phyloP scores from a whole-genome alignment of 2,888 invertebrate genomes.

The Hirtodrosophila confusa region DNA sequence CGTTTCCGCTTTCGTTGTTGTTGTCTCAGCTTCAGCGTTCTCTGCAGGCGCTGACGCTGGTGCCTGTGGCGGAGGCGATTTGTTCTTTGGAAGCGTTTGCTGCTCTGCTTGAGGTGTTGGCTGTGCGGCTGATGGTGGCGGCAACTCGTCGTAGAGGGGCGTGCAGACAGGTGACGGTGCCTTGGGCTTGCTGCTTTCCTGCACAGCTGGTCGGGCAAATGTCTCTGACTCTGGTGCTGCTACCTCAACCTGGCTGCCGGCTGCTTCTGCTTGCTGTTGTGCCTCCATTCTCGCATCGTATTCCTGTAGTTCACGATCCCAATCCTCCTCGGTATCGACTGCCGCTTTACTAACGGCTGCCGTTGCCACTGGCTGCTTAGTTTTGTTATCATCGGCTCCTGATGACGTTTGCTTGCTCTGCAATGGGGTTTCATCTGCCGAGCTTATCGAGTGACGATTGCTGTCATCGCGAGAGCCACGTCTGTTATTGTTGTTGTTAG shows the following conservation, averaged over 20 bases:
- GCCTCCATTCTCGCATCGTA: constrained; percentile 75
- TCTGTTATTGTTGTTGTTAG: constrained; percentile 51
- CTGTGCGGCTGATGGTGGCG: constrained; percentile 47
- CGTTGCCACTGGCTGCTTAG: constrained; percentile 26
- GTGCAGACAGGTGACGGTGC: constrained; percentile 67
- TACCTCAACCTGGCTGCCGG: not conserved
- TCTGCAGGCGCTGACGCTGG: constrained; percentile 15
- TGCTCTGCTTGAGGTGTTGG: constrained; percentile 3
- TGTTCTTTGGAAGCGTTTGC: constrained; percentile 25
- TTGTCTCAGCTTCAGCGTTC: constrained; percentile 6
- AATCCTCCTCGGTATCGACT: constrained; percentile 83
- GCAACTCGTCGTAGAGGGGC: constrained; percentile 80
- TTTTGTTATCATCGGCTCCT: constrained; percentile 34
- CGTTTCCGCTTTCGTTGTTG: constrained; percentile 18
- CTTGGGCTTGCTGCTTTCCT: constrained; percentile 42
- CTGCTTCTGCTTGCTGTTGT: constrained; percentile 47
- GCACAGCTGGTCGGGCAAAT: constrained; percentile 48
- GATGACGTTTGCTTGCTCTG: constrained; percentile 33
- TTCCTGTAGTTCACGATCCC: constrained; percentile 82
- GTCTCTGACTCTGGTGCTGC: constrained; percentile 7
- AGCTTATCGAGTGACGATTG: constrained; percentile 63
- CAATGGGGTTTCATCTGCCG: constrained; percentile 47
- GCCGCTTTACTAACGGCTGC: constrained; percentile 8
- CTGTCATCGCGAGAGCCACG: constrained; percentile 64
- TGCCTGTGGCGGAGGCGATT: constrained; percentile 12